phyloP scores from a whole-genome alignment of 2,888 invertebrate species.

The Drosophila differens region DNA sequence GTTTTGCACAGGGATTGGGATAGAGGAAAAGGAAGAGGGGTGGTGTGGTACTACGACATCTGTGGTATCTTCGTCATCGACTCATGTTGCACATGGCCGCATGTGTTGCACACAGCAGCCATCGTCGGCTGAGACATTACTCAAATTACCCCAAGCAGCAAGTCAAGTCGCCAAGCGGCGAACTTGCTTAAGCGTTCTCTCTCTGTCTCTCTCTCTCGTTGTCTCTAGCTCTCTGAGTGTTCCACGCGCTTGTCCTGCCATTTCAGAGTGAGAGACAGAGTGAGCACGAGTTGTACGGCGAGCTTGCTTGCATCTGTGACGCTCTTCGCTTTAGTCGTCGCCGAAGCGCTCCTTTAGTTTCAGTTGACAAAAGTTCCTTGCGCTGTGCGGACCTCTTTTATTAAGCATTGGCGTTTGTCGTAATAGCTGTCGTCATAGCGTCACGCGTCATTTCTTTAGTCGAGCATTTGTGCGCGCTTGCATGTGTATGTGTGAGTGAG shows the following conservation, averaged over 20 bases:
- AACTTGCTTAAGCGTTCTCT: slow-evolving; percentile 24
- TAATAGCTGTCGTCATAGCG: slow-evolving; percentile 51
- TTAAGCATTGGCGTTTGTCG: slow-evolving; percentile 36
- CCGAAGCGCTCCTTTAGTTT: slow-evolving; percentile 58
- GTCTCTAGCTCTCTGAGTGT: slow-evolving; percentile 1
- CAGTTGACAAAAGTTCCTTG: slow-evolving; percentile 78
- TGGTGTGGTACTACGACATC: slow-evolving; percentile 12
- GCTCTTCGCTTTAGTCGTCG: slow-evolving; percentile 37
- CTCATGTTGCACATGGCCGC: slow-evolving; percentile 74
- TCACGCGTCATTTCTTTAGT: slow-evolving; percentile 69
- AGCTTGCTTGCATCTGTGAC: slow-evolving; percentile 32
- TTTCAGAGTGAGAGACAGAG: slow-evolving; percentile 11
- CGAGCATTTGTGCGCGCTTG: slow-evolving; percentile 24
- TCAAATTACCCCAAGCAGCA: slow-evolving; percentile 24
- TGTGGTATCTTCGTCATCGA: slow-evolving; percentile 55
- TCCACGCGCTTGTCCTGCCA: slow-evolving; percentile 43
- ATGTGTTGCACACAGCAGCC: slow-evolving; percentile 70
- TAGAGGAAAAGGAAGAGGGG: background rate
- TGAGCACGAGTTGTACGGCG: slow-evolving; percentile 29
- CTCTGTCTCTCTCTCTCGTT: background rate
- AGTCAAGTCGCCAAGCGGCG: slow-evolving; percentile 30
- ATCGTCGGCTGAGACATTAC: slow-evolving; percentile 27
- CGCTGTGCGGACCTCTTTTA: slow-evolving; percentile 55
- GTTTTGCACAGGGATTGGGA: slow-evolving; percentile 1
- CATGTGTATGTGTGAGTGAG: slow-evolving; percentile 40